A percentile compares a stretch with the other conserved stretches of the same genome.
phyloP scores from a whole-genome alignment of 1,140 invertebrate species.

The Trachymyrmex cornetzi region DNA sequence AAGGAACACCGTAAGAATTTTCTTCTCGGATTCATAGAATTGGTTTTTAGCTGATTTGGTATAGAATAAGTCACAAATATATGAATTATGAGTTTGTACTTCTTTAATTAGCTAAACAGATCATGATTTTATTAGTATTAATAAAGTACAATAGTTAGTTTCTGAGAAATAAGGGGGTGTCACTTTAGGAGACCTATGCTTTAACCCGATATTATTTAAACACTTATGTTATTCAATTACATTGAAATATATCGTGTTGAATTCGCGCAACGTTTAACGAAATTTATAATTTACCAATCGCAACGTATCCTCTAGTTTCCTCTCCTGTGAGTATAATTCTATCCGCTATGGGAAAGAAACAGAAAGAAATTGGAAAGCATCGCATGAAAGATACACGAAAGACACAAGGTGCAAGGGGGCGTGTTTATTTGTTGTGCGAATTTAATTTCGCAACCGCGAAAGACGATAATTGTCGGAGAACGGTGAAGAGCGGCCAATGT shows the following conservation, averaged over 20 bases:
- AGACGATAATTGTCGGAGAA: neutral
- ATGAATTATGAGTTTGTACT: too few relatives aligned
- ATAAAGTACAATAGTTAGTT: too few relatives aligned
- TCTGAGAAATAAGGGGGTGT: too few relatives aligned
- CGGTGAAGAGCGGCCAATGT: neutral
- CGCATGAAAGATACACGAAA: neutral
- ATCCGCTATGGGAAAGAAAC: neutral
- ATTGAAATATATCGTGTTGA: neutral
- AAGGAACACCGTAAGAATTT: too few relatives aligned
- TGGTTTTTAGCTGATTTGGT: too few relatives aligned
- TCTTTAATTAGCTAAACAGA: too few relatives aligned
- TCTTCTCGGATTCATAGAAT: too few relatives aligned
- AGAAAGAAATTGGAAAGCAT: too few relatives aligned
- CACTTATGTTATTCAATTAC: neutral
- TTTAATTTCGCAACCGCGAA: constrained; percentile 20
- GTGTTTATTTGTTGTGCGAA: constrained; percentile 10
- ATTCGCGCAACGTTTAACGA: neutral
- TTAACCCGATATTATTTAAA: neutral
- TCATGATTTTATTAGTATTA: too few relatives aligned
- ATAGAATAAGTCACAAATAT: too few relatives aligned
- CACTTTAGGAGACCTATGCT: too few relatives aligned
- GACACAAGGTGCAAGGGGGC: neutral
- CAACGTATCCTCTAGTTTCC: neutral
- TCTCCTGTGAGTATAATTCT: neutral
- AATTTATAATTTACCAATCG: constrained; percentile 24